These are phyloP conservation scores for Cyphomyrus plagiostoma DNA, from an alignment of 2,113 vertebrate genomes.

Conservation along the genomic window DNA sequence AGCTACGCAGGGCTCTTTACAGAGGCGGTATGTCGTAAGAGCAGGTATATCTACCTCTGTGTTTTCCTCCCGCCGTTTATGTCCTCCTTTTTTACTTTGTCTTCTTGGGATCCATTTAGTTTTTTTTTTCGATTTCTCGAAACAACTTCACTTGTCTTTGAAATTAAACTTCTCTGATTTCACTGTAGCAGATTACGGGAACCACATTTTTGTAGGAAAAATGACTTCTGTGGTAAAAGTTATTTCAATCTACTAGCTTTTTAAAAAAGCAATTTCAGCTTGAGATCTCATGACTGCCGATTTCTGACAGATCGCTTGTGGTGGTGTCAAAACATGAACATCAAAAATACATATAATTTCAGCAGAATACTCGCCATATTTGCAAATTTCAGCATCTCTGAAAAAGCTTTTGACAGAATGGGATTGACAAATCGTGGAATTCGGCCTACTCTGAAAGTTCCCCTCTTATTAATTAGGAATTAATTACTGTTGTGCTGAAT, in stretches of 20 bases:
- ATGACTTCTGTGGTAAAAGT: neutral
- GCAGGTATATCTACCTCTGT: slow-evolving; percentile 38
- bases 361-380: neutral
- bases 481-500: neutral
- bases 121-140: neutral
- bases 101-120: neutral
- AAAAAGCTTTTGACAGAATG: neutral
- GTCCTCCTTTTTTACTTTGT: neutral
- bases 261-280: neutral
- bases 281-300: neutral
- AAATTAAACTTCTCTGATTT: too few species aligned
- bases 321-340: neutral
- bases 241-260: neutral
- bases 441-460: neutral
- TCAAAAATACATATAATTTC: neutral
- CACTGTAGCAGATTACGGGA: neutral
- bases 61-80: slow-evolving; percentile 15
- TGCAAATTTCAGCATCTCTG: neutral
- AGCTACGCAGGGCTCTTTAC: slow-evolving; percentile 26
- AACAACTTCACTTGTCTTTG: neutral
- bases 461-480: neutral
- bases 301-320: neutral
- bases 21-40: slow-evolving; percentile 18
- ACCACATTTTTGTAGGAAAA: neutral
- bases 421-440: neutral